Evolutionary conservation across 1,140 invertebrate species (phyloP), one percentile per base, ranked within the genome.

Genomic region (Lepidurus packardi): DNA sequence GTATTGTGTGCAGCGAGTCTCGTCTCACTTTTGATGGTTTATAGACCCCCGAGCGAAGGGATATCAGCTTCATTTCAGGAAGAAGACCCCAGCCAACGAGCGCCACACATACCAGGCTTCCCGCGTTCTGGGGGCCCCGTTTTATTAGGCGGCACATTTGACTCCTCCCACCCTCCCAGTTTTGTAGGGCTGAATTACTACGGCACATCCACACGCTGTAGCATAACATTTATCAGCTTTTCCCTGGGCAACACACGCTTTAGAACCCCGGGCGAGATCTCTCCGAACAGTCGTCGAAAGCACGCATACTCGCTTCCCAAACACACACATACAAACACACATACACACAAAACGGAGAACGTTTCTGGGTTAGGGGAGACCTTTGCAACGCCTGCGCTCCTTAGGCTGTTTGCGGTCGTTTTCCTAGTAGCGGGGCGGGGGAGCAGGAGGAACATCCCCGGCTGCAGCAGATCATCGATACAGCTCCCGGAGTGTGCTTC

Each of bases 381-480:
- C 53, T 65, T 65, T n/a, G 53, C 53, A 65, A n/a, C 53, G 53
- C 53, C 16, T 65, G 53, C 53, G 53, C 53, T 65, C 16, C 53
- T n/a, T 16, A 16, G 53, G 53, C 53, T 65, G 16, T 9, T 4
- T 1, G 53, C 16, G 13, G 53, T 65, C 53, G 16, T 65, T 65
- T 65, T 7, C 53, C 13, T 21, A 21, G 4, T 65, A 65, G 21
- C 53, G 16, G 53, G 53, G 53, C 21, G 21, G 53, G 53, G 53
- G 2, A 65, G n/a, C 53, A 65, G 9, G 13, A 65, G 53, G 53
- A 16, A 65, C 53, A 65, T 65, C 53, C 53, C 53, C 6, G 53
- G 53, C 53, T 65, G 53, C 53, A 65, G 53, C 53, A 65, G 53
- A 65, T 65, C 53, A 65, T 65, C 53, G 53, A 65, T 65, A 65